phyloP scores from a whole-genome alignment of 37 sponge, comb jelly and placozoan species.

The Tethya wilhelma region DNA sequence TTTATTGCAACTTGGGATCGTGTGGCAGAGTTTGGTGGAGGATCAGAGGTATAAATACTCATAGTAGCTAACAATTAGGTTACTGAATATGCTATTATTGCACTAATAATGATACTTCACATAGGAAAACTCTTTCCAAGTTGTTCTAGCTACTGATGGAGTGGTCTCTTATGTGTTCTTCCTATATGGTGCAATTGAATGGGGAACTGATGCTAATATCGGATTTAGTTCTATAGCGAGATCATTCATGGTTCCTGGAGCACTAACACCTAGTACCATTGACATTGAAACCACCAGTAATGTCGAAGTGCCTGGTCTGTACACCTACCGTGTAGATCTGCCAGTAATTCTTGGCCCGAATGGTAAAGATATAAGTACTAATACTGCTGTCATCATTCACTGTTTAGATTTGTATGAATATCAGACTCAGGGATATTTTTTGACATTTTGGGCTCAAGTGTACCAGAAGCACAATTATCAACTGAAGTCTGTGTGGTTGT shows the following conservation, averaged over 20 bases:
- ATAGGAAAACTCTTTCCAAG: constrained; percentile 21
- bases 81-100: background rate
- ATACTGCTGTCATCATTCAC: too few relatives aligned
- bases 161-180: constrained; percentile 14
- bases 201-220: constrained; percentile 14
- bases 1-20: constrained; percentile 13
- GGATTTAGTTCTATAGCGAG: constrained; percentile 26
- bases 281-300: constrained; percentile 30
- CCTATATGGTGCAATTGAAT: constrained; percentile 25
- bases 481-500: too few relatives aligned
- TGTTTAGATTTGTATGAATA: too few relatives aligned
- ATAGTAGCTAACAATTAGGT: background rate
- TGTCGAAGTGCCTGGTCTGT: constrained; percentile 8
- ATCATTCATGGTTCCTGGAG: constrained; percentile 28
- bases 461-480: too few relatives aligned
- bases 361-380: too few relatives aligned
- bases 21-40: background rate
- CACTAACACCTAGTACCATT: constrained; percentile 3
- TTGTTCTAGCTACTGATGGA: constrained; percentile 29
- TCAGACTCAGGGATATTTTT: too few relatives aligned
- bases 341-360: too few relatives aligned
- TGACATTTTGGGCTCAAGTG: too few relatives aligned
- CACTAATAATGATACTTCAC: background rate
- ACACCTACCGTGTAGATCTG: constrained; percentile 21
- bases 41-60: background rate